These are phyloP conservation scores for Naso thynnoides DNA, from an alignment of 2,797 vertebrate genomes.

Conservation along the genomic window DNA sequence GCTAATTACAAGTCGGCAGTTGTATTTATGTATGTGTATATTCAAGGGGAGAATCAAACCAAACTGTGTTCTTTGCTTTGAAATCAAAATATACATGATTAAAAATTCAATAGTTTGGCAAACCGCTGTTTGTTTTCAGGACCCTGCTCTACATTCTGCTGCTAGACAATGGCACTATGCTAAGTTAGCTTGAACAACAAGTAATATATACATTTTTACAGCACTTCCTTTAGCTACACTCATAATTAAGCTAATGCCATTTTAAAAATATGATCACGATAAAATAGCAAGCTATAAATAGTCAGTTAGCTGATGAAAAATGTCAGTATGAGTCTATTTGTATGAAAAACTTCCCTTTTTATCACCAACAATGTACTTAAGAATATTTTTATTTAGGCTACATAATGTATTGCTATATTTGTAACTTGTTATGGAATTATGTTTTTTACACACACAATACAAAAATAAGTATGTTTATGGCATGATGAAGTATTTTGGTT, in stretches of 20 bases:
- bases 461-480: neutral
- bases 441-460: neutral
- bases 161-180: constrained; percentile 18
- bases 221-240: constrained; percentile 8
- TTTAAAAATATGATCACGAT: constrained; percentile 5
- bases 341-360: too few relatives aligned
- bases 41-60: constrained; percentile 41
- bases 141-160: neutral
- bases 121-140: constrained; percentile 24
- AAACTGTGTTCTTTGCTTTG: constrained; percentile 28
- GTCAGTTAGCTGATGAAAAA: neutral
- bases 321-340: neutral
- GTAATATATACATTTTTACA: constrained; percentile 38
- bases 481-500: neutral
- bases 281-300: constrained; percentile 20
- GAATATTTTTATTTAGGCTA: neutral
- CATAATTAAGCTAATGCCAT: constrained; percentile 30
- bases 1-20: constrained; percentile 60
- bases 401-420: neutral
- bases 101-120: constrained; percentile 5
- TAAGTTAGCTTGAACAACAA: constrained; percentile 27
- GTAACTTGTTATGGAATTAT: neutral
- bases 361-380: neutral
- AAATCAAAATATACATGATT: constrained; percentile 29
- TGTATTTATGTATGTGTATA: constrained; percentile 53